Base-by-base conservation (phyloP, 2,113 vertebrate genomes). In the Nibea albiflora region DNA sequence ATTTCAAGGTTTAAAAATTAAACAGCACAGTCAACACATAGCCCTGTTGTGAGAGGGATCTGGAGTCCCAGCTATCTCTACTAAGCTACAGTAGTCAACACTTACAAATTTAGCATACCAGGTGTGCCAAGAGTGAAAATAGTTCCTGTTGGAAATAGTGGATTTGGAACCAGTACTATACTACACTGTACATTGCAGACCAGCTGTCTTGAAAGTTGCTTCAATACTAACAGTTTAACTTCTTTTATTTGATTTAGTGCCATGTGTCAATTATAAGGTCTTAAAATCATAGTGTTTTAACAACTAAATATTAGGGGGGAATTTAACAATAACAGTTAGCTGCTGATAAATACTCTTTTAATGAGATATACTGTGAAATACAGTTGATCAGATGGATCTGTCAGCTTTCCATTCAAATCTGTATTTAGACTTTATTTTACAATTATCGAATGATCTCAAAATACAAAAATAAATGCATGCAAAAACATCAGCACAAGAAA, bases 401-500 rank as follows among this genome's bases (percentile, higher is more conserved):
- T 73, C 39, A 85, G 39, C 78, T 73, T 74, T 78, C 73, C 57
- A 65, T 82, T 87, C 11, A 72, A 81, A 84, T 76, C n/a, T 70
- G 75, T n/a, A 20, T 66, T 81, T 73, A 47, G 60, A 54, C 44
- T 56, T 52, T 67, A 75, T 63, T 76, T 73, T 26, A 74, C 44
- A 71, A 66, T 62, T 50, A 39, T 73, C 19, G 66, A 88, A 77
- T 66, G 73, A 75, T 84, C 15, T 72, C 52, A 67, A 73, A 85
- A 80, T 77, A 84, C 53, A 78, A 89, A 92, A 84, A 74, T 54
- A 81, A 85, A 89, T 26, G 76, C 89, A 92, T 91, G 90, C 92
- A 85, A 83, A 89, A 87, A 74, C 20, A 78, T 70, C 20, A 88
- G 50, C 76, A 86, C 75, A 70, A 19, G 16, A 76, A 85, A 57